Base-by-base conservation (phyloP, 2,888 invertebrate genomes). In the Chesias legatella region DNA sequence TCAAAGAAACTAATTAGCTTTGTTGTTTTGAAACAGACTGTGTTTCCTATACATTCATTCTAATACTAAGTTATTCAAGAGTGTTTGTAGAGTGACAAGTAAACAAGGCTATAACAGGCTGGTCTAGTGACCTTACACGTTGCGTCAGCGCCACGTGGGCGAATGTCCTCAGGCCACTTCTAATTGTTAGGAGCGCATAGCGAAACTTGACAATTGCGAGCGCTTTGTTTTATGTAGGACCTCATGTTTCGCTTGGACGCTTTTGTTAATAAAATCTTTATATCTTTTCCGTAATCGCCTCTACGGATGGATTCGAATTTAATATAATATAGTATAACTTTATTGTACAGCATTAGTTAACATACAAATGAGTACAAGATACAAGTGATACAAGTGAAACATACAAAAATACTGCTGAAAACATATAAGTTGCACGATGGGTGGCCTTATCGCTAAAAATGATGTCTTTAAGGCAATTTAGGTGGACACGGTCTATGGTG, bases 111-210 rank as follows among this genome's bases (percentile, higher is more conserved):
- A 27, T 41, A 30, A 29, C 42, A 33, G 27, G 60, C 60, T 55
- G 48, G 43, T 56, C 54, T 51, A 54, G 56, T 60, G 58, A 52
- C 55, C 52, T 53, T 53, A 36, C 10, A 4, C 10, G 33, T 50
- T 57, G 55, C 59, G 62, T 64, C 59, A 50, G 36, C 26, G 33
- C 58, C 65, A 63, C 69, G 69, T 72, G 69, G 72, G 72, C 58
- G 64, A 54, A 42, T 56, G 57, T 58, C 60, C 58, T 57, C 41
- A 55, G 34, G 30, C 39, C 13, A 27, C 49, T 37, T 47, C 37
- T 39, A 54, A 55, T 42, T 37, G 44, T 36, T 32, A 22, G 32
- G 30, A n/a, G 21, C 29, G 29, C 33, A 35, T 36, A 30, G 26
- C 32, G 24, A 49, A 41, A 44, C 39, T 25, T 34, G 34, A 30